Evolutionary conservation across 2,797 vertebrate genomes (phyloP).

Genomic region (Petrocephalus sullivani): DNA sequence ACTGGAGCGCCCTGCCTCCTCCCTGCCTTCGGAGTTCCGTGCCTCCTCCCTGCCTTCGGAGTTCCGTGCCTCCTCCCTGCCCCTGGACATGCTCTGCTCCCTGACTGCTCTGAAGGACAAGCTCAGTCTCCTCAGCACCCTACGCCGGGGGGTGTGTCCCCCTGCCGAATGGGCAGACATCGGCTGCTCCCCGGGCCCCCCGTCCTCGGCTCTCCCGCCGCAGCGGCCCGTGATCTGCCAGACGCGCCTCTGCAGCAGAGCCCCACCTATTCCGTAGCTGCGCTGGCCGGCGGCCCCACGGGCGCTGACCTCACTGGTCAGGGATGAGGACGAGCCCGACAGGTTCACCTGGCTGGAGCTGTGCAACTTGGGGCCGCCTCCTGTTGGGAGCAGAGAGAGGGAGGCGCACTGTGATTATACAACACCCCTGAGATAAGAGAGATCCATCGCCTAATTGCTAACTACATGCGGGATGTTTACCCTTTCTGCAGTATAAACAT

Average conservation of each 20-base stretch:
- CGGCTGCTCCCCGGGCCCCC: conserved; percentile 38
- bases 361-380: conserved; percentile 65
- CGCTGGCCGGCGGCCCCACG: conserved; percentile 74
- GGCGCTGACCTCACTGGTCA: conserved; percentile 78
- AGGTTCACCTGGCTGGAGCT: conserved; percentile 76
- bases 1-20: conserved; percentile 75
- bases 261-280: conserved; percentile 93
- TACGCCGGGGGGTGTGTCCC: conserved; percentile 47
- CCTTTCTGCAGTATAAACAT: background rate
- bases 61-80: conserved; percentile 56
- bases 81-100: conserved; percentile 73
- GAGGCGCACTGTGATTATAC: background rate
- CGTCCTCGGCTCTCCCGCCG: conserved; percentile 34
- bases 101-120: conserved; percentile 68
- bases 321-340: conserved; percentile 79
- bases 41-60: conserved; percentile 46
- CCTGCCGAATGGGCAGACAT: conserved; percentile 36
- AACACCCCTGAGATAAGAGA: background rate
- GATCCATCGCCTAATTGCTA: background rate
- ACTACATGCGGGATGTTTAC: background rate
- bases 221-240: conserved; percentile 61
- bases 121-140: conserved; percentile 54
- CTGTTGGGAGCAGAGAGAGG: conserved; percentile 56
- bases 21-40: conserved; percentile 51
- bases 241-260: conserved; percentile 79